Conservation (phyloP, 2,113 vertebrate species). For the Recurvirostra avosetta region DNA sequence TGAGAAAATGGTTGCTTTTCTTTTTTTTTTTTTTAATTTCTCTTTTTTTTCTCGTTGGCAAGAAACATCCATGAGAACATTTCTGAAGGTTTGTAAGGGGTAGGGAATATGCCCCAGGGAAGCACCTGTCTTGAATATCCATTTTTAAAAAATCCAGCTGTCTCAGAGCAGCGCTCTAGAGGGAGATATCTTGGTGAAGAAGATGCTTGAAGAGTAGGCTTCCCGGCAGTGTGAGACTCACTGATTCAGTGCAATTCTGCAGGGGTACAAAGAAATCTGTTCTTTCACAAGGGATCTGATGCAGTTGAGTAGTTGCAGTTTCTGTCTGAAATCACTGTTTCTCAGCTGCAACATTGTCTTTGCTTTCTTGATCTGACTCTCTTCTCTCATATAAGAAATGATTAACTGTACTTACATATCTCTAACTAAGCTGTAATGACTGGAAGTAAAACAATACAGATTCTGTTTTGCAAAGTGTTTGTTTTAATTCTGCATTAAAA, state of each 20-base stretch:
- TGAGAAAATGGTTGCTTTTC: background rate
- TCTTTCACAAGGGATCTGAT: background rate
- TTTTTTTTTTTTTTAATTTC: background rate
- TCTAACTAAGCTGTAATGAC: background rate
- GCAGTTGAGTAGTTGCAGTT: background rate
- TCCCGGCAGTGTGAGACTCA: background rate
- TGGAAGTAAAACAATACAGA: background rate
- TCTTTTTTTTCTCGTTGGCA: background rate
- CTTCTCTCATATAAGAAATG: background rate
- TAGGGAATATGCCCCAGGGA: background rate
- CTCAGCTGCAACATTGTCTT: background rate
- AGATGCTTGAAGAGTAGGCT: background rate
- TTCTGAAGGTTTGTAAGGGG: background rate
- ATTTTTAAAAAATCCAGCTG: background rate
- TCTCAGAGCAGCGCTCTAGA: background rate
- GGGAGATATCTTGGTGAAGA: background rate
- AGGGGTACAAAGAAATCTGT: background rate
- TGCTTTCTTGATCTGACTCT: background rate
- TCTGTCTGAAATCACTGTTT: background rate
- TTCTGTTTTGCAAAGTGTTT: background rate
- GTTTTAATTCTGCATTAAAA: background rate
- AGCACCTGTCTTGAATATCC: background rate
- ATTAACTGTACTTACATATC: background rate
- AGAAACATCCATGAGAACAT: background rate
- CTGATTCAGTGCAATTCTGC: background rate